Evolutionary conservation across 2,113 vertebrate genomes (phyloP).

Genomic region (Clarias gariepinus): DNA sequence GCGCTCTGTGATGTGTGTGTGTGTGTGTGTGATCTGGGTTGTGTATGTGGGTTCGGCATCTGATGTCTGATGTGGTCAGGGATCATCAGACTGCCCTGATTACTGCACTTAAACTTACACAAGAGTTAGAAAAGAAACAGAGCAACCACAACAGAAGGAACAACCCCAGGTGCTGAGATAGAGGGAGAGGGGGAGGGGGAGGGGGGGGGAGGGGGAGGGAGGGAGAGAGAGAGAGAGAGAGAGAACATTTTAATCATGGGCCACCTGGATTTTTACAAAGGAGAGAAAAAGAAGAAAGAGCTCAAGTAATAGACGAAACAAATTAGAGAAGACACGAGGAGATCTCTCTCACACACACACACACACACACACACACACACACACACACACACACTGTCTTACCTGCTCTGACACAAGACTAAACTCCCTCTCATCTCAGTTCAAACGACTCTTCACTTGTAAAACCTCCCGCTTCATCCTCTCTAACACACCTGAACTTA

Average conservation of each 20-base stretch:
- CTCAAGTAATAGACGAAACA: constrained; percentile 9
- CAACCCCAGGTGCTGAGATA: constrained; percentile 6
- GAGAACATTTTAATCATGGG: background rate
- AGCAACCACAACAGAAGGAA: constrained; percentile 15
- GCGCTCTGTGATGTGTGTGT: background rate
- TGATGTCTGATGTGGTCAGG: constrained; percentile 25
- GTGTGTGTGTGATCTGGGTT: background rate
- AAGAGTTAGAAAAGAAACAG: background rate
- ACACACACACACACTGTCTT: background rate
- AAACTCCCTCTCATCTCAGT: background rate
- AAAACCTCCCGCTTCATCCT: background rate
- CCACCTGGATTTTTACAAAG: constrained; percentile 5
- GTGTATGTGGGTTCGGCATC: background rate
- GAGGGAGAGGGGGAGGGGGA: background rate
- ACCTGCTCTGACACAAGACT: background rate
- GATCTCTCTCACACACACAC: background rate
- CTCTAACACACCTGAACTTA: background rate
- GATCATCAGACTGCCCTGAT: constrained; percentile 1
- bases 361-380: background rate
- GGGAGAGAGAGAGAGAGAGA: background rate
- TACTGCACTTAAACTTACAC: constrained; percentile 5
- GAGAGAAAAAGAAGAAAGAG: constrained; percentile 17
- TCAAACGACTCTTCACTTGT: background rate
- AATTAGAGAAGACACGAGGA: constrained; percentile 41
- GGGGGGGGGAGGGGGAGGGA: background rate